Base-by-base conservation (phyloP, 1,140 invertebrate genomes). In the Lordiphosa mommai region DNA sequence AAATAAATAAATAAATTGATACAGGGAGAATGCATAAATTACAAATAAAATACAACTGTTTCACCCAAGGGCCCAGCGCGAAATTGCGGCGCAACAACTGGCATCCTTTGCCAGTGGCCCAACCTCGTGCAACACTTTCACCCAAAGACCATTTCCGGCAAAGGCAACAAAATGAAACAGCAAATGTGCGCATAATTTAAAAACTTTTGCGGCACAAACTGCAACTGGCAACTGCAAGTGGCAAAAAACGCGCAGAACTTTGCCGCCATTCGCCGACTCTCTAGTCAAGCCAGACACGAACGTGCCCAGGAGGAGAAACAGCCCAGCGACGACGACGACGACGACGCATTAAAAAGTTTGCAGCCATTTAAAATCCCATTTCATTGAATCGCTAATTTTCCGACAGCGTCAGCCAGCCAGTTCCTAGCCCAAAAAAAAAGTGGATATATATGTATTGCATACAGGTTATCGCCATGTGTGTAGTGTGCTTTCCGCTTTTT, bases 301-400 rank as follows among this genome's bases (percentile, higher is more conserved):
- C 66, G 71, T 72, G 73, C 68, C 61, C 43, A 12, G 23, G 5
- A 10, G 17, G 36, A 37, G 12, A 6, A 6, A 47, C 30, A 7
- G 48, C 37, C 14, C 20, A 10, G 34, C 17, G 3, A 23, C 13
- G 23, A 37, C 33, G 2, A 12, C 32, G 33, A 49, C 36, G 51
- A 38, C 61, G 69, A 84, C 67, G 68, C 77, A 87, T 87, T 86
- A 84, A 86, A 86, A 86, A 87, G 76, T 86, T 86, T 86, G 61
- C 72, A 79, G 84, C 84, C 77, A 86, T 86, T 86, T 86, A 86
- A 86, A 87, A 87, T 87, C 84, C 76, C 84, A 86, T 86, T 86
- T 86, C 84, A 86, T 79, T 86, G 84, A 86, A 86, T 87, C 84
- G 84, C 84, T 86, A 86, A 86, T 86, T 87, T 84, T 77, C 69